Conservation (phyloP, 2,113 vertebrate genomes). For the Aramus guarauna region DNA sequence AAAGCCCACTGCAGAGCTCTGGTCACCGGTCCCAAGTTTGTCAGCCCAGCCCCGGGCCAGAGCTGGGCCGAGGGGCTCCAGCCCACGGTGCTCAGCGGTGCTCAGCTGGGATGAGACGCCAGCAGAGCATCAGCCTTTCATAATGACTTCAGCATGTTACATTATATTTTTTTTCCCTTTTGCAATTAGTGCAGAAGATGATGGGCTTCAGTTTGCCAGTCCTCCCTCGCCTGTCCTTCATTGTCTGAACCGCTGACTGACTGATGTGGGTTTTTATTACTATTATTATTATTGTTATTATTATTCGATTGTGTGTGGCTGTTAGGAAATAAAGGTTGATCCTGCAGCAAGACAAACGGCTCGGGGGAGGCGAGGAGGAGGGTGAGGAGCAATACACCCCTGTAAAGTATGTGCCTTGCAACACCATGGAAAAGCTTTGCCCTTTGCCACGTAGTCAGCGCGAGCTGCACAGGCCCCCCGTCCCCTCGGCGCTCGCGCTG, state of each 20-base stretch:
- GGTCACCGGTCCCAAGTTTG: background rate
- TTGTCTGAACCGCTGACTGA: background rate
- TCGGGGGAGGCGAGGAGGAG: background rate
- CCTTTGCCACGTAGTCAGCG: slow-evolving; percentile 44
- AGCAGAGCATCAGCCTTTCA: background rate
- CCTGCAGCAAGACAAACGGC: background rate
- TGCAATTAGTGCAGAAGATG: background rate
- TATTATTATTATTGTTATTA: background rate
- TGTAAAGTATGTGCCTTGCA: slow-evolving; percentile 31
- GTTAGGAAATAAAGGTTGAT: background rate
- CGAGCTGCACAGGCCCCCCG: background rate
- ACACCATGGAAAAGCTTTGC: background rate
- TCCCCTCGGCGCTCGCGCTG: background rate
- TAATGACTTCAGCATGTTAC: slow-evolving; percentile 37
- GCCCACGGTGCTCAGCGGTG: fast-evolving
- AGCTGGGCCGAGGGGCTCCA: background rate
- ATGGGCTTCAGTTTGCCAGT: background rate
- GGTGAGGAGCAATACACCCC: background rate
- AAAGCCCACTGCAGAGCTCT: background rate
- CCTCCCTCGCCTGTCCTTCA: background rate
- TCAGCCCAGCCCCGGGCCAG: background rate
- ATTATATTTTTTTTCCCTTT: background rate
- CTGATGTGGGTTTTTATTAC: background rate
- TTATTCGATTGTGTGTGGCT: background rate
- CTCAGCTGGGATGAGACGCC: background rate